Percentiles rank a stretch among this genome's conserved stretches.
Evolutionary conservation across 2,113 vertebrate genomes (phyloP).

Genomic region (Gadus chalcogrammus): DNA sequence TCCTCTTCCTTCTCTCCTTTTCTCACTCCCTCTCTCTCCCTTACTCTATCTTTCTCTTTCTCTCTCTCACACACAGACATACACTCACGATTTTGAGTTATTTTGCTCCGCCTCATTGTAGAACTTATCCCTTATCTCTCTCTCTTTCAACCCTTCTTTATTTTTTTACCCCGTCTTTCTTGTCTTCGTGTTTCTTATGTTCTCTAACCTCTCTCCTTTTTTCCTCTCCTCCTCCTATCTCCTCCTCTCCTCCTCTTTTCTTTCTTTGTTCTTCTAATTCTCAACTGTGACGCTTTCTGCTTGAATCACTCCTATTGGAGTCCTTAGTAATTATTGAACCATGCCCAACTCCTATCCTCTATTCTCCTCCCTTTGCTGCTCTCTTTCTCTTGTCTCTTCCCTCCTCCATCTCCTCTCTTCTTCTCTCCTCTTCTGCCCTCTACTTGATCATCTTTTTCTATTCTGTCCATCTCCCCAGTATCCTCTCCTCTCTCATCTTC

Average conservation of each 20-base stretch:
- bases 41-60: no score
- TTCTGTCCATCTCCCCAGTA: slow-evolving; percentile 7
- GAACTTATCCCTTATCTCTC: no score
- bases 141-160: not conserved
- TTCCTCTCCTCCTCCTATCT: not conserved
- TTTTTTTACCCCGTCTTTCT: not conserved
- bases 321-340: no score
- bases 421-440: no score
- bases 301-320: no score
- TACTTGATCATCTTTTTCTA: not conserved
- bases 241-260: not conserved
- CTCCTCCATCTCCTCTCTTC: not conserved
- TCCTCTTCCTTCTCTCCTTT: no score
- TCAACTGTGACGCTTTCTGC: no score
- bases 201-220: not conserved
- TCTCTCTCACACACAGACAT: no score
- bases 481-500: slow-evolving; percentile 3
- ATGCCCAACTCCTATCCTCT: not conserved
- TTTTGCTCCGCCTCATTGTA: no score
- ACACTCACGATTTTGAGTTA: no score
- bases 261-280: not conserved
- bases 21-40: no score
- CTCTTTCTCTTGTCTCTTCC: not conserved
- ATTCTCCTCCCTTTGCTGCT: not conserved
- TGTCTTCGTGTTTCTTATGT: no score